Conservation (phyloP, 2,797 vertebrate genomes). For the Acrocephalus scirpaceus region DNA sequence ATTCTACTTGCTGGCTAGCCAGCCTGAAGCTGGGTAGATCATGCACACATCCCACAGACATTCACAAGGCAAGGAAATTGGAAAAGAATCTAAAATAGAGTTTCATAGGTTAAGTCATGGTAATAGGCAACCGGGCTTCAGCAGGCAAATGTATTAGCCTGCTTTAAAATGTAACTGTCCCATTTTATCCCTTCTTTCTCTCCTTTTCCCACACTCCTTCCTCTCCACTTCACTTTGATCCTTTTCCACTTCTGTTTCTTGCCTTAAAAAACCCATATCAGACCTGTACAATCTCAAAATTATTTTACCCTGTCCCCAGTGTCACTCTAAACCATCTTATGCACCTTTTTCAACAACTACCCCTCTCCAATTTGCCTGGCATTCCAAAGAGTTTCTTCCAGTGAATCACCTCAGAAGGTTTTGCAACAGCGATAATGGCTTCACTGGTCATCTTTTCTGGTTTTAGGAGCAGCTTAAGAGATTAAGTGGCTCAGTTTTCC, state of each 20-base stretch:
- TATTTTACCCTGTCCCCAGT: neutral
- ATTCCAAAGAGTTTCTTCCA: neutral
- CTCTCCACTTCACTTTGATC: neutral
- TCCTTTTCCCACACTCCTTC: neutral
- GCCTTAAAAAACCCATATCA: neutral
- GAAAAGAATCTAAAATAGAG: neutral
- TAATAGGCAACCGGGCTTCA: neutral
- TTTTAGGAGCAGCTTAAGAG: neutral
- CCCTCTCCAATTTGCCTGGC: neutral
- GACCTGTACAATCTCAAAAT: neutral
- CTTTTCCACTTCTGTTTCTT: neutral
- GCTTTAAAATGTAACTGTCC: neutral
- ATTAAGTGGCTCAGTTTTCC: neutral
- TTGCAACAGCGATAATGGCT: neutral
- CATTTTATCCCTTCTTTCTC: neutral
- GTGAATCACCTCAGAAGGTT: neutral
- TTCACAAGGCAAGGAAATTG: neutral
- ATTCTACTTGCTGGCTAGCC: neutral
- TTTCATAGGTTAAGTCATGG: neutral
- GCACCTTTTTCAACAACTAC: neutral
- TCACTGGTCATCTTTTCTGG: neutral
- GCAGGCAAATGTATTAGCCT: neutral
- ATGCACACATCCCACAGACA: neutral
- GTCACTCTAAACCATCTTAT: neutral
- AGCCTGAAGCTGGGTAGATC: neutral